Conservation (phyloP, 2,113 vertebrate genomes). For the Tylochromis polylepis region DNA sequence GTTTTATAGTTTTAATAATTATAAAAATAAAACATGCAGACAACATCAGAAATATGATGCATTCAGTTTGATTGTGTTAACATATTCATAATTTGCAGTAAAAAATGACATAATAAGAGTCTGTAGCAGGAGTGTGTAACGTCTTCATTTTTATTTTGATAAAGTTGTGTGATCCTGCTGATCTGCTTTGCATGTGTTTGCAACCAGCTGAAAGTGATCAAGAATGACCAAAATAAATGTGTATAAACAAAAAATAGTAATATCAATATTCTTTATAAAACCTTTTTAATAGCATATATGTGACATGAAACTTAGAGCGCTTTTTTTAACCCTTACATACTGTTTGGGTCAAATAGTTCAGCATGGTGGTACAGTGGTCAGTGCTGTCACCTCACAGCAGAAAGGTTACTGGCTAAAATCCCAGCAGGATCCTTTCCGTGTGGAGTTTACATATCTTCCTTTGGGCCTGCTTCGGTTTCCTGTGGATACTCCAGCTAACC, state of each 20-base stretch:
- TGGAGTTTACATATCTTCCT: fast-evolving
- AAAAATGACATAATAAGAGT: no score
- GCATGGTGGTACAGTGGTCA: no score
- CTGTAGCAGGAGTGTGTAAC: background rate
- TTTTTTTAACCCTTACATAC: no score
- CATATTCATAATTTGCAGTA: no score
- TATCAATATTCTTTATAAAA: background rate
- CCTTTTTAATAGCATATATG: fast-evolving
- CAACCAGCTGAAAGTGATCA: background rate
- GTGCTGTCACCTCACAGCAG: fast-evolving
- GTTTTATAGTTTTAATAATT: background rate
- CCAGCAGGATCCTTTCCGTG: fast-evolving
- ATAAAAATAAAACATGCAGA: background rate
- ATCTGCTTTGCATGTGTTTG: background rate
- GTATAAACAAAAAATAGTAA: background rate
- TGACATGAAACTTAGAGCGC: no score
- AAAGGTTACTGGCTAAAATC: no score
- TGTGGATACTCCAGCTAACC: no score
- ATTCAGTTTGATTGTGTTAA: background rate
- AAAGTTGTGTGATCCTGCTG: background rate
- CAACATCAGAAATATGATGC: fast-evolving
- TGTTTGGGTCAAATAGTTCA: no score
- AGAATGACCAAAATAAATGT: background rate
- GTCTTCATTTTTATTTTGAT: background rate
- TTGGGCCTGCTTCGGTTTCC: no score